These are phyloP conservation scores for Lordiphosa mommai DNA, from an alignment of 1,140 invertebrate species.

Conservation along the genomic window DNA sequence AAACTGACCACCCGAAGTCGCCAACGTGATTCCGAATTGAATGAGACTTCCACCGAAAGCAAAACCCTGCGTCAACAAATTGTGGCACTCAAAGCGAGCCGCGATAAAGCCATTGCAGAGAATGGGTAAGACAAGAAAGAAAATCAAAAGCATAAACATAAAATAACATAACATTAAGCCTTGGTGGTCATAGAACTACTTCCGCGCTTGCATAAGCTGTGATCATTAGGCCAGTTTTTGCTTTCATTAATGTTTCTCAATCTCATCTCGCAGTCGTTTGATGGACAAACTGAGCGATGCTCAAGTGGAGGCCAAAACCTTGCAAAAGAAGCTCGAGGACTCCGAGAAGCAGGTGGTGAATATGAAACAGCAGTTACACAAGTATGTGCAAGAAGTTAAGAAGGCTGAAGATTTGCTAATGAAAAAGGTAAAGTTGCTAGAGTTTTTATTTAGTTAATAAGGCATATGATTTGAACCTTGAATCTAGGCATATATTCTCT, in stretches of 20 bases:
- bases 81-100: conserved; percentile 61
- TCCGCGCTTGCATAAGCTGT: conserved; percentile 19
- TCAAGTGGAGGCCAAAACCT: conserved; percentile 80
- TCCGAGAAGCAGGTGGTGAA: conserved; percentile 82
- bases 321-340: conserved; percentile 81
- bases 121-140: conserved; percentile 55
- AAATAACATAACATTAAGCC: conserved; percentile 24
- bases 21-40: conserved; percentile 61
- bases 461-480: conserved; percentile 9
- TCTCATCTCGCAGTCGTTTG: conserved; percentile 48
- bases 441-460: conserved; percentile 19
- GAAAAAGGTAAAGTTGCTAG: conserved; percentile 79
- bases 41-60: conserved; percentile 66
- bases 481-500: conserved; percentile 47
- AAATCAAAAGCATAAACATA: not conserved
- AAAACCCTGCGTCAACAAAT: conserved; percentile 74
- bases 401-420: conserved; percentile 83
- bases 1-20: conserved; percentile 61
- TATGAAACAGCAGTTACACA: conserved; percentile 84
- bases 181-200: conserved; percentile 40
- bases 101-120: conserved; percentile 74
- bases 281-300: conserved; percentile 59
- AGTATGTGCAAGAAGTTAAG: conserved; percentile 85
- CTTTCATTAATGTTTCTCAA: conserved; percentile 5
- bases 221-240: conserved; percentile 44